phyloP scores from a whole-genome alignment of 2,113 vertebrate species.

The Hippocampus mohnikei region DNA sequence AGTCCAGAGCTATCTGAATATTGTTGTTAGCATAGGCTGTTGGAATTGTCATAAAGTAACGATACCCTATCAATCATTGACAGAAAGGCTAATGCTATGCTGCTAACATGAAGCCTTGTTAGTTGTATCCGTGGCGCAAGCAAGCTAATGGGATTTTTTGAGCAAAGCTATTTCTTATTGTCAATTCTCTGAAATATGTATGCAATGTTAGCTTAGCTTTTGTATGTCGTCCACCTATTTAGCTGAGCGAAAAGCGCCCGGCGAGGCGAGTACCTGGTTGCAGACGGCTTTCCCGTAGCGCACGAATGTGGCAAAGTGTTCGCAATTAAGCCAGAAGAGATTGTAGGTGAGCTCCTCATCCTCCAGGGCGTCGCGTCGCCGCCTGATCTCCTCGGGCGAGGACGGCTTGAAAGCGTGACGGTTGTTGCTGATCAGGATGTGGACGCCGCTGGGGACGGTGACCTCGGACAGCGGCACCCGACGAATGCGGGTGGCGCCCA shows the following conservation, averaged over 20 bases:
- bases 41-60: neutral
- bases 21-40: too few relatives aligned
- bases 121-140: too few relatives aligned
- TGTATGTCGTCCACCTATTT: too few relatives aligned
- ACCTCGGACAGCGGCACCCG: conserved; percentile 2
- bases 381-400: neutral
- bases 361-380: conserved; percentile 9
- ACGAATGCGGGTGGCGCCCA: conserved; percentile 1
- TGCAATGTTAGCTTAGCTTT: neutral
- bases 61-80: neutral
- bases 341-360: neutral
- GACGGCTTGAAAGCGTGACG: conserved; percentile 1
- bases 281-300: conserved; percentile 7
- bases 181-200: neutral
- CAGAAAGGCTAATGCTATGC: neutral
- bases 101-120: too few relatives aligned
- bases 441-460: neutral
- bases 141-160: too few relatives aligned
- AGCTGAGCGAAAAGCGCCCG: neutral
- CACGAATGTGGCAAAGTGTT: conserved; percentile 11
- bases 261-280: conserved; percentile 3
- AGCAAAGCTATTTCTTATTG: neutral
- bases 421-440: conserved; percentile 12
- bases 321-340: conserved; percentile 7
- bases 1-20: too few relatives aligned